phyloP scores from a whole-genome alignment of 2,113 vertebrate genomes.

The Ochotona princeps region DNA sequence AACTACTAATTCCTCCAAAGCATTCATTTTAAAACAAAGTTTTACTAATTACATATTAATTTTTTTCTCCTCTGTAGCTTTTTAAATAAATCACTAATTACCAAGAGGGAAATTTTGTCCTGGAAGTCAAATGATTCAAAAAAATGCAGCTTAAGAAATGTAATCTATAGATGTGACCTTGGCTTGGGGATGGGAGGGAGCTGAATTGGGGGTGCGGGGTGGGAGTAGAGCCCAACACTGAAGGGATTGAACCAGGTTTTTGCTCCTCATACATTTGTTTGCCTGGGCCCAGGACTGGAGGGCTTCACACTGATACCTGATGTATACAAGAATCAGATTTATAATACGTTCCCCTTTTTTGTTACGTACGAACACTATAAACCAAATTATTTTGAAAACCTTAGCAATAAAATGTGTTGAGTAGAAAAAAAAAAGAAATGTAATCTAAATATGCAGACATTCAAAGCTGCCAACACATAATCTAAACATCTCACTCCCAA shows the following conservation, averaged over 20 bases:
- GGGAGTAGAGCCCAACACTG: slow-evolving; percentile 69
- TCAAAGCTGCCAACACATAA: background rate
- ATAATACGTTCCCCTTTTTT: slow-evolving; percentile 85
- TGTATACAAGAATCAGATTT: slow-evolving; percentile 85
- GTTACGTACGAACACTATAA: slow-evolving; percentile 87
- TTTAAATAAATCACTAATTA: background rate
- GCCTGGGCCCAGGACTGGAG: slow-evolving; percentile 79
- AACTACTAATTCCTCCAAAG: background rate
- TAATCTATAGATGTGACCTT: slow-evolving; percentile 50
- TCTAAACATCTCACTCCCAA: background rate
- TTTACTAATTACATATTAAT: background rate
- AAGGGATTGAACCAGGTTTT: slow-evolving; percentile 78
- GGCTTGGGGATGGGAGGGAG: slow-evolving; percentile 68
- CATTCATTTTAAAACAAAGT: background rate
- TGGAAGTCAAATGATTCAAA: background rate
- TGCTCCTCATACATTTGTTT: slow-evolving; percentile 81
- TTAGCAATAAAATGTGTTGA: slow-evolving; percentile 87
- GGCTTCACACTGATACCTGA: slow-evolving; percentile 75
- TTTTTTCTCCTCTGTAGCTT: background rate
- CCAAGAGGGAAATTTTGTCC: background rate
- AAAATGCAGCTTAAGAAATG: background rate
- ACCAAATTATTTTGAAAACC: slow-evolving; percentile 89
- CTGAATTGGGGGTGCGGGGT: slow-evolving; percentile 48
- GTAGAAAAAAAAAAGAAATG: too few species aligned
- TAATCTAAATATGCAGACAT: background rate